Conservation (phyloP, 2,888 invertebrate species). For the Pomacea canaliculata region DNA sequence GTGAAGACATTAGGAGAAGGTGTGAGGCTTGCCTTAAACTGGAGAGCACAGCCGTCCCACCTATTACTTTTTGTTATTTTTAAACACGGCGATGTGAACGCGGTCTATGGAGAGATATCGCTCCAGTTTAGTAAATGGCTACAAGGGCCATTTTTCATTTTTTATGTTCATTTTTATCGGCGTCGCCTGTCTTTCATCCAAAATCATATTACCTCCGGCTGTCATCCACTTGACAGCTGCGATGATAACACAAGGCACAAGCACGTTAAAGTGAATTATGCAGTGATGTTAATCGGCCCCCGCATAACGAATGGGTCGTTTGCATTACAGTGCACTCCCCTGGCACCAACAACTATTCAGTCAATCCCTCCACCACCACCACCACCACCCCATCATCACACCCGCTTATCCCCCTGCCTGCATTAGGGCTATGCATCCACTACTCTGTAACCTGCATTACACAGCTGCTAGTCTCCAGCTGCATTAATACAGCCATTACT, state of each 20-base stretch:
- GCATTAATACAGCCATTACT: too few relatives aligned
- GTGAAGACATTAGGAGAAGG: too few relatives aligned
- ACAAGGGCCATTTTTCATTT: constrained; percentile 22
- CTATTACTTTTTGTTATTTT: too few relatives aligned
- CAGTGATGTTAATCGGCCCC: constrained; percentile 20
- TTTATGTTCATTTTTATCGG: background rate
- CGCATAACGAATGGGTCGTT: constrained; percentile 22
- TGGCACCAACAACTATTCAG: background rate
- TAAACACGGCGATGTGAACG: constrained; percentile 13
- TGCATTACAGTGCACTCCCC: constrained; percentile 11
- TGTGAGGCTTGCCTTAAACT: too few relatives aligned
- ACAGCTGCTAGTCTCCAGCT: too few relatives aligned
- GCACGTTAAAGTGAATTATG: constrained; percentile 27
- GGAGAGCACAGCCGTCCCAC: too few relatives aligned
- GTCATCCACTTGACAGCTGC: constrained; percentile 21
- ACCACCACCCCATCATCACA: background rate
- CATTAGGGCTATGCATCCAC: too few relatives aligned
- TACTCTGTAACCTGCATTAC: too few relatives aligned
- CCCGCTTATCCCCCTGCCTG: too few relatives aligned
- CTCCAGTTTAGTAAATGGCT: constrained; percentile 16
- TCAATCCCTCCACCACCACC: background rate
- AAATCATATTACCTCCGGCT: constrained; percentile 10
- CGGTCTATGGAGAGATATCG: constrained; percentile 13
- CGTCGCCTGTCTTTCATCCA: constrained; percentile 22
- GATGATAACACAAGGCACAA: constrained; percentile 16